Evolutionary conservation across 2,797 vertebrate species (phyloP), one percentile per base, ranked within the genome.

Genomic region (Sphenopsis melanotis): DNA sequence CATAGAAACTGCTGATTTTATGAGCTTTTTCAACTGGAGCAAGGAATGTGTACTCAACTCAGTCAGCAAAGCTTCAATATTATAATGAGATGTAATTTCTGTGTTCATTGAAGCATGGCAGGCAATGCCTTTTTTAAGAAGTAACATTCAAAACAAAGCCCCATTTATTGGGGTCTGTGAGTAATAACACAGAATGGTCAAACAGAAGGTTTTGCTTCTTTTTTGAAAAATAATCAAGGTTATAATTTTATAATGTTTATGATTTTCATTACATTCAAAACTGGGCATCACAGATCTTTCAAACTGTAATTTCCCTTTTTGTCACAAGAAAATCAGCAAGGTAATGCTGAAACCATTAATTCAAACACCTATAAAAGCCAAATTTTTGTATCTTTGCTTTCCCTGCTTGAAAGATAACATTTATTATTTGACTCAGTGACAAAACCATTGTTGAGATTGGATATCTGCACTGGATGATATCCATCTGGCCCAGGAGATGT

Each of bases 11-110:
- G 26, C 42, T 72, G 80, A 82, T 91, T 83, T 87, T 84, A 64
- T 87, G 68, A 61, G 6, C 0, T 10, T 76, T 70, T 87, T 78
- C 46, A 41, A 55, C n/a, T 84, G 68, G 72, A 87, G 81, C 59
- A 79, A 82, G 36, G 52, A 69, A 72, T 82, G 44, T 92, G 83
- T 87, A 87, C 64, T 69, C 26, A 90, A 68, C 70, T 93, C 34
- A n/a, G 55, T 66, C 81, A 39, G 39, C 57, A 94, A 89, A 90
- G 70, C 75, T 92, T 87, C 59, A 84, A 44, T 89, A 92, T 90
- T 79, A 82, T 76, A 27, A 72, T 9, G 66, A 92, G 83, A 79
- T 92, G 92, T 94, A 90, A 92, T 94, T 92, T 92, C 66, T 92
- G 46, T 87, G 81, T 87, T 59, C 47, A 41, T 24, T 53, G 89